Percentiles rank a stretch among this genome's conserved stretches.
Evolutionary conservation across 2,113 vertebrate genomes (phyloP).

Genomic region (Rhegmatorhina hoffmannsi): DNA sequence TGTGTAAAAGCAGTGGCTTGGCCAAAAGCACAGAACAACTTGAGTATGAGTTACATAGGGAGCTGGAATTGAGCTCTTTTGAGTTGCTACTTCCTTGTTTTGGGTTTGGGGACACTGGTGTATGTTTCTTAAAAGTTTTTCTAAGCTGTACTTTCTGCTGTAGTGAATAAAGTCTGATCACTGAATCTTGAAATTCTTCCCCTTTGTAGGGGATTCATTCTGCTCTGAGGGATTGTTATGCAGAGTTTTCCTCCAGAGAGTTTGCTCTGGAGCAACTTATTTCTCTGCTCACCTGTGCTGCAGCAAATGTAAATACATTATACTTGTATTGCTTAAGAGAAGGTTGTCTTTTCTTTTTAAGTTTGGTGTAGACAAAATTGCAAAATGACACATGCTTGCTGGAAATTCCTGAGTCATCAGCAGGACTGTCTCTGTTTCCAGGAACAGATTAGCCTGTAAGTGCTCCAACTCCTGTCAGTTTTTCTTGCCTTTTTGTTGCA

Average conservation of each 20-base stretch:
- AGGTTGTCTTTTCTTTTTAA: neutral
- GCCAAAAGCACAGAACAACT: neutral
- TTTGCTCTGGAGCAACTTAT: neutral
- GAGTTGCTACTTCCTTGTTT: neutral
- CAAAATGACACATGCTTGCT: neutral
- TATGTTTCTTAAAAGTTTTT: neutral
- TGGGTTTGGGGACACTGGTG: neutral
- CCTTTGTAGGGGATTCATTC: accelerated
- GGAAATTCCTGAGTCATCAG: neutral
- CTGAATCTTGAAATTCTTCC: neutral
- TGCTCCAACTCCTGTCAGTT: neutral
- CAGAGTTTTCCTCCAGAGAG: no score
- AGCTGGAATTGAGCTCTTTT: neutral
- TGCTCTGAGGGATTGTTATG: neutral
- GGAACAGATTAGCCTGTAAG: neutral
- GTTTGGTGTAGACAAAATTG: neutral
- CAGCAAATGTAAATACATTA: neutral
- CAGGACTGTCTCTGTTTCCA: neutral
- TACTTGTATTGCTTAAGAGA: neutral
- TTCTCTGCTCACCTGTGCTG: neutral
- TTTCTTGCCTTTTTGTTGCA: neutral
- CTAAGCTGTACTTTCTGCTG: neutral
- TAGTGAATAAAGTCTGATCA: neutral
- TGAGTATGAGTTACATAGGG: neutral
- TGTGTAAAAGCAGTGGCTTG: neutral